phyloP scores from a whole-genome alignment of 1,140 invertebrate species.

The Holcopasites calliopsidis region DNA sequence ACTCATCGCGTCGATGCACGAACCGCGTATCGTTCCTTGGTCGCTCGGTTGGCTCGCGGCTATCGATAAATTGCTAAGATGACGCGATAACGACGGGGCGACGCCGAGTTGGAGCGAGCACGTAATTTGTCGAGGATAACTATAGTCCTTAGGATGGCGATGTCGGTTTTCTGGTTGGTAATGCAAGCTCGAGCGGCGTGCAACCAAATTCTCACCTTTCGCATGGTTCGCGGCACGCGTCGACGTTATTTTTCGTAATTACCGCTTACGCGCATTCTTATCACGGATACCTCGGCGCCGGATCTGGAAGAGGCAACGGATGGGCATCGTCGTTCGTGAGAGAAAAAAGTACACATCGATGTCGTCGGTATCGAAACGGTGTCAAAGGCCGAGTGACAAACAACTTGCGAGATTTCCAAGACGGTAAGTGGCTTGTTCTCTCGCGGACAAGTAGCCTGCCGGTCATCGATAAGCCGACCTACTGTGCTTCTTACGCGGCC shows the following conservation, averaged over 20 bases:
- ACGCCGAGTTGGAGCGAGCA: constrained; percentile 42
- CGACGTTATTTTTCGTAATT: constrained; percentile 37
- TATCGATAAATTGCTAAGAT: constrained; percentile 58
- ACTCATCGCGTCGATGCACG: too few relatives aligned
- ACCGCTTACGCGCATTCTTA: neutral
- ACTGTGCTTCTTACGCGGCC: constrained; percentile 69
- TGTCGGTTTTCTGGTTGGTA: constrained; percentile 32
- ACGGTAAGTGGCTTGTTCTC: constrained; percentile 64
- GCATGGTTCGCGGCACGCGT: constrained; percentile 26
- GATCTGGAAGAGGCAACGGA: neutral
- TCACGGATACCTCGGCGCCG: neutral
- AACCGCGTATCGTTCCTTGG: constrained; percentile 15
- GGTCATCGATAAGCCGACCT: constrained; percentile 74
- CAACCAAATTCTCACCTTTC: neutral
- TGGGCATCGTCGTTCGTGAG: too few relatives aligned
- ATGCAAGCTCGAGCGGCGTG: constrained; percentile 21
- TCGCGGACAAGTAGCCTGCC: constrained; percentile 70
- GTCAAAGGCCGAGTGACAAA: constrained; percentile 37
- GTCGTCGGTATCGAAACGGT: neutral
- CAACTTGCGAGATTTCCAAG: constrained; percentile 29
- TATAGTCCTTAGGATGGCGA: constrained; percentile 32
- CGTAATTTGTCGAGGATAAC: constrained; percentile 51
- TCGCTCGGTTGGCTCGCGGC: constrained; percentile 37
- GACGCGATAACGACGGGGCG: constrained; percentile 57
- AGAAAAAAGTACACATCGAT: neutral